These are phyloP conservation scores for Colletes latitarsis DNA, from an alignment of 1,140 invertebrate genomes.

Conservation along the genomic window DNA sequence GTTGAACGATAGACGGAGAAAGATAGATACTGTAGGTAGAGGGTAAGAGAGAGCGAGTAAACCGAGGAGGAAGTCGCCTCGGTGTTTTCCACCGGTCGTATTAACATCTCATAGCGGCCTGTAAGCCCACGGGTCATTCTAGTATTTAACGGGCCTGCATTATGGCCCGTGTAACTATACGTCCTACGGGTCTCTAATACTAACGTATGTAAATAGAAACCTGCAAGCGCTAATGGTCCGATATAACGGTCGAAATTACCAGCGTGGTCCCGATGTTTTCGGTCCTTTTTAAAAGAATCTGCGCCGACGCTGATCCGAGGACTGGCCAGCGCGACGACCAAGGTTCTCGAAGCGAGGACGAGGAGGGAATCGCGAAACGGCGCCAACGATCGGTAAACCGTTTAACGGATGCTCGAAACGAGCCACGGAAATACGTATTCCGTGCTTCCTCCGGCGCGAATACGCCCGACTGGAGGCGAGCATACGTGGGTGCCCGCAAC, in stretches of 20 bases:
- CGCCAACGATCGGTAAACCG: neutral
- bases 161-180: conserved; percentile 49
- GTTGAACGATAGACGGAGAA: neutral
- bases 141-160: conserved; percentile 71
- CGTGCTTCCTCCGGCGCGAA: conserved; percentile 25
- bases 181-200: conserved; percentile 42
- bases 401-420: conserved; percentile 12
- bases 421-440: conserved; percentile 21
- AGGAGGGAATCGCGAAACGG: neutral
- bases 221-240: conserved; percentile 39
- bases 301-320: too few relatives aligned
- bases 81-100: conserved; percentile 59
- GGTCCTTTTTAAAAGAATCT: conserved; percentile 4
- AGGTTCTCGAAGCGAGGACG: neutral
- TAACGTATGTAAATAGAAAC: conserved; percentile 43
- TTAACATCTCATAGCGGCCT: conserved; percentile 70
- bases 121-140: conserved; percentile 67
- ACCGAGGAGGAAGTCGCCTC: conserved; percentile 36
- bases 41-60: neutral
- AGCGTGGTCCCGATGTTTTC: neutral
- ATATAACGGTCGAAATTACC: conserved; percentile 22
- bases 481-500: conserved; percentile 38
- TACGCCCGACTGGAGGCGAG: conserved; percentile 8
- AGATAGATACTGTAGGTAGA: neutral
- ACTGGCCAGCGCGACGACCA: too few relatives aligned